A percentile compares a stretch with the other conserved stretches of the same genome.
phyloP scores from a whole-genome alignment of 2,888 invertebrate species.

The Megastigmus dorsalis region DNA sequence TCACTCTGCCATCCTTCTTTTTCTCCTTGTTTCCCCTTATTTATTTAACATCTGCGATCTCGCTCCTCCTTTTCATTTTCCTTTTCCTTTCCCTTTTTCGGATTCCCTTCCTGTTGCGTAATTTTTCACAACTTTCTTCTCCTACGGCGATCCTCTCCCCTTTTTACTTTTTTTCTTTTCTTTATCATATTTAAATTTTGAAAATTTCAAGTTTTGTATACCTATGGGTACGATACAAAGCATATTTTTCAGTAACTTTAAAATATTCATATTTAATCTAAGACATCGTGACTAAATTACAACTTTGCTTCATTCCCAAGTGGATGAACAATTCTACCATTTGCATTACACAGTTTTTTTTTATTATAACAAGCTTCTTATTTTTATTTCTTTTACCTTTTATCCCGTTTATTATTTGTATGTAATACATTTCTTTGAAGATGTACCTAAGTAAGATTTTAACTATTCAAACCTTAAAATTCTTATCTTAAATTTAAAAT shows the following conservation, averaged over 20 bases:
- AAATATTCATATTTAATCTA: conserved; percentile 18
- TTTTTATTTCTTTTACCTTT: too few species aligned
- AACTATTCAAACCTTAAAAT: neutral
- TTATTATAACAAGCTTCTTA: too few species aligned
- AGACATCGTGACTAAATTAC: neutral
- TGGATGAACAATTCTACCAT: neutral
- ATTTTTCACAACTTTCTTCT: neutral
- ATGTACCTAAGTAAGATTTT: neutral
- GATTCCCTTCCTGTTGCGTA: neutral
- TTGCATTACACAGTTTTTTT: too few species aligned
- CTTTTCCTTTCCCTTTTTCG: neutral
- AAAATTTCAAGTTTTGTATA: neutral
- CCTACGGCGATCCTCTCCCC: too few species aligned
- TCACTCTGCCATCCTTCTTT: neutral
- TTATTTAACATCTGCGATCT: neutral
- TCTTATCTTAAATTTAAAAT: neutral
- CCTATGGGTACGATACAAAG: too few species aligned
- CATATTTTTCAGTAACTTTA: neutral
- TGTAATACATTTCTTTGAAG: too few species aligned
- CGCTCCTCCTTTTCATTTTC: too few species aligned
- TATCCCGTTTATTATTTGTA: too few species aligned
- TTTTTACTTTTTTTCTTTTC: neutral
- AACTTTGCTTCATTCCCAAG: neutral
- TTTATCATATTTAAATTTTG: neutral
- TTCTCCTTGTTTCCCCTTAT: neutral